These are phyloP conservation scores for Syrmaticus mikado DNA, from an alignment of 2,113 vertebrate genomes.

Conservation along the genomic window DNA sequence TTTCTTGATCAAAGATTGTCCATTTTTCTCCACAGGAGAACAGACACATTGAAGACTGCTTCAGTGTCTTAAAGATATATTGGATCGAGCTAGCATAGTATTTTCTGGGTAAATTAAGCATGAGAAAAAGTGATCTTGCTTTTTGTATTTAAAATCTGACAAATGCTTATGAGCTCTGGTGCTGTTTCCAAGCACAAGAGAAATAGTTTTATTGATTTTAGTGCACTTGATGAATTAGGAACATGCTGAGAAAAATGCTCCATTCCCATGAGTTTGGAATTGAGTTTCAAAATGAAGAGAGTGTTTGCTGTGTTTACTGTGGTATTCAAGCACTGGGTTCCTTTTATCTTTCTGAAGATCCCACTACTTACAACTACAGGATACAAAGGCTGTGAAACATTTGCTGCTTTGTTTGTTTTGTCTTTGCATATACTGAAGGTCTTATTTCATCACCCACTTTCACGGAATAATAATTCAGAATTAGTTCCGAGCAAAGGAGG, in stretches of 20 bases:
- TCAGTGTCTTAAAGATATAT: not conserved
- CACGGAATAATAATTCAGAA: not conserved
- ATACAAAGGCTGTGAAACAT: rapidly evolving
- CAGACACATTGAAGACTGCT: not conserved
- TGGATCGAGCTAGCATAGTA: not conserved
- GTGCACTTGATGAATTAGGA: not conserved
- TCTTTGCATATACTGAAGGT: not conserved
- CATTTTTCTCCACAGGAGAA: not conserved
- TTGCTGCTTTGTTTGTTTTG: not conserved
- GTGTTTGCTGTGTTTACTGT: not conserved
- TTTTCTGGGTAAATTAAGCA: not conserved
- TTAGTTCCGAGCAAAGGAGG: not conserved
- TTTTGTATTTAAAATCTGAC: not conserved
- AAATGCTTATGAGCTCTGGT: not conserved
- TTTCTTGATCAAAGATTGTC: not conserved
- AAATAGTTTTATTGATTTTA: not conserved
- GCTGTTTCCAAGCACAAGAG: not conserved
- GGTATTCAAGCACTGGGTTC: not conserved
- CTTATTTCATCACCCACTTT: not conserved
- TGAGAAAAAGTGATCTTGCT: not conserved
- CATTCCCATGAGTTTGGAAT: not conserved
- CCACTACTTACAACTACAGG: not conserved
- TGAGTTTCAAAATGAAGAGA: not conserved
- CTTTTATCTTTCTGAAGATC: not conserved
- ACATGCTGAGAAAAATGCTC: not conserved